Base-by-base conservation (phyloP, 2,888 invertebrate genomes). In the Phaonia tiefii region DNA sequence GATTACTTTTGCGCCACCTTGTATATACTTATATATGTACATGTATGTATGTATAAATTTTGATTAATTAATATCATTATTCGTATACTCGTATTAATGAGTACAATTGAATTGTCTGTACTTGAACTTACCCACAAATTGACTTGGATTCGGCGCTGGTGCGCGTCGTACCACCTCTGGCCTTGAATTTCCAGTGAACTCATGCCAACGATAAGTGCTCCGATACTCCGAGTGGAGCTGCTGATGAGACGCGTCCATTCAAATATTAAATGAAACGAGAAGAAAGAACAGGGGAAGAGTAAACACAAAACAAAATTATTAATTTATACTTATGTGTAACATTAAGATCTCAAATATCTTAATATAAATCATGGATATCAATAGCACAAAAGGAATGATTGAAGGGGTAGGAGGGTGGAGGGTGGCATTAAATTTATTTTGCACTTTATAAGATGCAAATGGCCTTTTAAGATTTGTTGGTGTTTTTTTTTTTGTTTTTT, bases 141-240 rank as follows among this genome's bases (percentile, higher is more conserved):
- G 89, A 86, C 85, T 89, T 85, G 86, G 92, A 92, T 92, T 92
- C 75, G 92, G 93, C 90, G 86, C 92, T 88, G 92, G 94, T 88
- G 89, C 93, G 91, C 86, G 95, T 92, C 93, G 94, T 92, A 93
- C 95, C 92, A 93, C 94, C 92, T 92, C 94, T 91, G 93, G 95
- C 91, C 93, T 92, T 83, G 95, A 94, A 89, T 93, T 92, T 83
- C 95, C 95, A 88, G 96, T 96, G 93, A 95, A 95, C 92, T 97
- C 96, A 94, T 97, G 97, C 97, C 97, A 97, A 94, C 96, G 94
- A 93, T 97, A 97, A 88, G 97, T 97, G 94, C 97, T 97, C 93
- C 96, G 94, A 92, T 97, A 97, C 92, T 97, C 97, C 91, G 97
- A 97, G 92, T 97, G 97, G 93, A 96, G 95, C 96, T 97, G 94